A percentile compares a stretch with the other conserved stretches of the same genome.
These are phyloP conservation scores for Prionchulus punctatus DNA, from an alignment of 2,888 invertebrate genomes.

Conservation along the genomic window DNA sequence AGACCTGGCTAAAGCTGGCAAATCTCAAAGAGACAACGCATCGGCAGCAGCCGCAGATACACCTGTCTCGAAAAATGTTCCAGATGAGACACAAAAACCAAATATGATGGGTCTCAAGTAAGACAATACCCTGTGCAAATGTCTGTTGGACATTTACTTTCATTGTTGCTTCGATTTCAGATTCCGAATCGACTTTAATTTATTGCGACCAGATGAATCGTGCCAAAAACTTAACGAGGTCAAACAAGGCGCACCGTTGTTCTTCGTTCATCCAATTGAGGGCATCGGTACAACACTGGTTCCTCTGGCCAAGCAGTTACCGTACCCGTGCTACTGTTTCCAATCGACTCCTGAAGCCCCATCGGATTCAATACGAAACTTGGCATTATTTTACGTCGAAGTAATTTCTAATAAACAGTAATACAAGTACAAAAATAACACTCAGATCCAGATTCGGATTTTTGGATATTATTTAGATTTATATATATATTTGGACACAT, in stretches of 20 bases:
- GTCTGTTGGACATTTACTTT: too few relatives aligned
- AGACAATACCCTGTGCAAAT: too few relatives aligned
- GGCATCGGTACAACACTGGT: constrained; percentile 57
- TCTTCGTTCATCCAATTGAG: constrained; percentile 62
- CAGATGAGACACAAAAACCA: too few relatives aligned
- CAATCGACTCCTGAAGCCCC: constrained; percentile 68
- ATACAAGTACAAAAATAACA: neutral
- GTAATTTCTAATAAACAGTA: constrained; percentile 9
- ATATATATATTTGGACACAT: too few relatives aligned
- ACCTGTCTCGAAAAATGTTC: too few relatives aligned
- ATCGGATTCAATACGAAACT: constrained; percentile 35
- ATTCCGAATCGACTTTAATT: constrained; percentile 37
- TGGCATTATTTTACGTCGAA: constrained; percentile 26
- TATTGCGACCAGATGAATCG: constrained; percentile 57
- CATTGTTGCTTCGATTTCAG: constrained; percentile 9
- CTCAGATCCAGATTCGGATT: too few relatives aligned
- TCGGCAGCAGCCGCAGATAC: too few relatives aligned
- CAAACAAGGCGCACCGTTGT: constrained; percentile 29
- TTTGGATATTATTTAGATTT: too few relatives aligned
- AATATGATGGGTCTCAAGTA: too few relatives aligned
- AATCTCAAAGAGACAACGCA: too few relatives aligned
- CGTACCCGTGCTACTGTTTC: constrained; percentile 62
- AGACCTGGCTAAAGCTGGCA: constrained; percentile 31
- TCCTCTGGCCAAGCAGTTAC: constrained; percentile 53
- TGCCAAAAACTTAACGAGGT: constrained; percentile 45